Evolutionary conservation across 2,113 vertebrate species (phyloP), one percentile per base, ranked within the genome.

Genomic region (Tor tambroides): DNA sequence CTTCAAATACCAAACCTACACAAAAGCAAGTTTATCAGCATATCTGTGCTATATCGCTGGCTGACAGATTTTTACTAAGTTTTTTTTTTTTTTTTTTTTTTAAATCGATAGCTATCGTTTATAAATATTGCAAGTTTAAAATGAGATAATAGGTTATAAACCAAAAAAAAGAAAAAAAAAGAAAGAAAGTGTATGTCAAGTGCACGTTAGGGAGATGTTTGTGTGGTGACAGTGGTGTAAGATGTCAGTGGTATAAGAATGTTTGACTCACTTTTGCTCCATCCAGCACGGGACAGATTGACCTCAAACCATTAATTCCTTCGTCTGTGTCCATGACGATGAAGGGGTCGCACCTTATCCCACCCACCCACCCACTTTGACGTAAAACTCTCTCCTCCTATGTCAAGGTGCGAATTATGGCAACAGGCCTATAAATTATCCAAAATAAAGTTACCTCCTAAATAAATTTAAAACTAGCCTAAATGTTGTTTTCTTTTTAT

Each of bases 191-290:
- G 0, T 17, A 78, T 54, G 4, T 30, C 21, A 59, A 59, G n/a
- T n/a, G n/a, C n/a, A n/a, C n/a, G n/a, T n/a, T n/a, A n/a, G n/a
- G n/a, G n/a, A n/a, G n/a, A 8, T n/a, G 35, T 83, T 77, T 88
- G 38, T 85, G 63, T 80, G 76, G 75, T 77, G 81, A 74, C 51
- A 54, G 54, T 84, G 59, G 49, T 17, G 49, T 51, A 17, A 51
- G 49, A 46, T 80, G 21, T 41, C 46, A 54, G 14, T 51, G 15
- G 2, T 46, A 12, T 71, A 81, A 81, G 30, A 77, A 90, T 76
- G 77, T 85, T 71, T 86, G 84, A 82, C 80, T 90, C 85, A 86
- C 61, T 61, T 26, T 84, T 38, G 46, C 46, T 84, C 84, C 80
- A 78, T 80, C 32, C 43, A 46, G 43, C 43, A 12, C 10, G 43